These are phyloP conservation scores for Panthera tigris DNA, from an alignment of 2,113 vertebrate genomes.

Conservation along the genomic window DNA sequence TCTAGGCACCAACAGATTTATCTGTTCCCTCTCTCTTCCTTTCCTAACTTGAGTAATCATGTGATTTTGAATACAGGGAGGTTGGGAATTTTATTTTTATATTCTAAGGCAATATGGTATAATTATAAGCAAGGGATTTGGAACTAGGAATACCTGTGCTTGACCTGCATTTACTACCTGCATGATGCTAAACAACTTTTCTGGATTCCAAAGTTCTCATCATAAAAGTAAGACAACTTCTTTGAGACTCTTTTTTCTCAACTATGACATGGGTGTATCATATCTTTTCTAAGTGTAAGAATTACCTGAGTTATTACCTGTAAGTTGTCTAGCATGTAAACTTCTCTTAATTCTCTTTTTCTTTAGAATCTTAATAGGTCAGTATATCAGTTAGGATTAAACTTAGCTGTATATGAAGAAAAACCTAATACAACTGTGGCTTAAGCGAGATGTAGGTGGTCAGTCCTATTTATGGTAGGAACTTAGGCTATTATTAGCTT, in stretches of 20 bases:
- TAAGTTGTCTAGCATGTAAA: not conserved
- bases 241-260: not conserved
- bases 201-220: not conserved
- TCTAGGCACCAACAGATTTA: not conserved
- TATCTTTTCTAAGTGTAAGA: not conserved
- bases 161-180: not conserved
- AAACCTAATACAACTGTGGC: not conserved
- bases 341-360: not conserved
- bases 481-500: not conserved
- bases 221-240: not conserved
- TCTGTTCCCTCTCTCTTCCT: not conserved
- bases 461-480: not conserved
- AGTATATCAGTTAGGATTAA: not conserved
- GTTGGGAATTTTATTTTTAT: not conserved
- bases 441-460: not conserved
- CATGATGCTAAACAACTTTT: not conserved
- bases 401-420: not conserved
- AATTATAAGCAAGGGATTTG: not conserved
- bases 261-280: not conserved
- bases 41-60: not conserved
- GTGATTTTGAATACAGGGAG: not conserved
- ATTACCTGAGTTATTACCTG: not conserved
- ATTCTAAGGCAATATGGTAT: not conserved
- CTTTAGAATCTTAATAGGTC: not conserved
- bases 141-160: not conserved